Conservation (phyloP, 1,140 invertebrate species). For the Ephestia elutella region DNA sequence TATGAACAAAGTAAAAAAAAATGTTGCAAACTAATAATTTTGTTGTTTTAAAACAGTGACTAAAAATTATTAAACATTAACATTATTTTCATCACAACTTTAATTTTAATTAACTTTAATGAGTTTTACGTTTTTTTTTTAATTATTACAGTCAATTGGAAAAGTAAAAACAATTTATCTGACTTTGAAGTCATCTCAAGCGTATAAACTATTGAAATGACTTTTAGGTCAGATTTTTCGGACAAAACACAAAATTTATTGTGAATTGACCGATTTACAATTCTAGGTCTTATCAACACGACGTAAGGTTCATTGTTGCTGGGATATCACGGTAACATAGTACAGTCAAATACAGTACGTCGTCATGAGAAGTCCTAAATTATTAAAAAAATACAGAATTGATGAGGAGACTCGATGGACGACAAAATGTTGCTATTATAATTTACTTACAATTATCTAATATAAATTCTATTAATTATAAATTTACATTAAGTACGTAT, state of each 20-base stretch:
- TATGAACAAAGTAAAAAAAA: background rate
- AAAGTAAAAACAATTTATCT: background rate
- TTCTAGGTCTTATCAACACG: constrained; percentile 40
- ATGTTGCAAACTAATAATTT: background rate
- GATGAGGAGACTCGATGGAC: constrained; percentile 42
- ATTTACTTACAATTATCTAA: constrained; percentile 72
- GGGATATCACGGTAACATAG: no score
- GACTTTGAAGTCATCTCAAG: constrained; percentile 25
- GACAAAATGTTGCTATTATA: constrained; percentile 67
- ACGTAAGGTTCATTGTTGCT: constrained; percentile 20
- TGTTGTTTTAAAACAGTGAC: background rate
- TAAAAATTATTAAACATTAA: background rate
- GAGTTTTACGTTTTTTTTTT: constrained; percentile 9
- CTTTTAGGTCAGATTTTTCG: constrained; percentile 8
- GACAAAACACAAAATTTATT: background rate
- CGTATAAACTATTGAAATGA: constrained; percentile 14
- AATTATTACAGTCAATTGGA: background rate
- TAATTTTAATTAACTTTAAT: background rate
- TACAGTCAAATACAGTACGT: constrained; percentile 18
- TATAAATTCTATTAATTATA: constrained; percentile 72
- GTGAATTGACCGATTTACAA: background rate
- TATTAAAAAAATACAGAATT: constrained; percentile 11
- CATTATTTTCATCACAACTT: background rate
- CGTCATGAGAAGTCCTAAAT: constrained; percentile 48
- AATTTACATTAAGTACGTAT: constrained; percentile 74